Conservation (phyloP, 2,797 vertebrate genomes). For the Periophthalmus magnuspinnatus region DNA sequence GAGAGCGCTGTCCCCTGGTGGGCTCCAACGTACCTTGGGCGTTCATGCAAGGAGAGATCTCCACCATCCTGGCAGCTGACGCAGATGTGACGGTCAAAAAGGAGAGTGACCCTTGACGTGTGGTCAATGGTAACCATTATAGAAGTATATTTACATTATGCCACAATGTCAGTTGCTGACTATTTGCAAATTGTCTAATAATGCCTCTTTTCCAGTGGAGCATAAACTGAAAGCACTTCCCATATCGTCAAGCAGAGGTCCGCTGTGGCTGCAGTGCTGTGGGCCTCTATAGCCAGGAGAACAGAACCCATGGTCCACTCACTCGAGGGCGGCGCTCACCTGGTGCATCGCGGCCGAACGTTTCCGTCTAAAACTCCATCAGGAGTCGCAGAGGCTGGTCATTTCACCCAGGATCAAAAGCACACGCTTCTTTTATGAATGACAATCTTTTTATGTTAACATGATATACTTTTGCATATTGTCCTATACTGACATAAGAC, state of each 20-base stretch:
- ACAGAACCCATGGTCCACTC: slow-evolving; percentile 37
- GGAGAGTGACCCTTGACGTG: slow-evolving; percentile 84
- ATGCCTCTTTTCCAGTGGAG: slow-evolving; percentile 52
- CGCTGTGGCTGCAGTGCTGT: slow-evolving; percentile 55
- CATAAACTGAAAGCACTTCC: slow-evolving; percentile 76
- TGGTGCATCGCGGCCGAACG: slow-evolving; percentile 17
- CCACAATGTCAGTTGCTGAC: neutral
- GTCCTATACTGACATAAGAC: slow-evolving; percentile 37
- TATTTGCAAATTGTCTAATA: neutral
- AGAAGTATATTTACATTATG: neutral
- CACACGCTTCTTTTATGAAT: slow-evolving; percentile 60
- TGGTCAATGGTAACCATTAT: slow-evolving; percentile 50
- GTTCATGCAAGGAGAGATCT: slow-evolving; percentile 92
- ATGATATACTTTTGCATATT: slow-evolving; percentile 40
- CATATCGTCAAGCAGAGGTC: slow-evolving; percentile 62
- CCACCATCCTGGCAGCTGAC: slow-evolving; percentile 88
- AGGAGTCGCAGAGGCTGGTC: slow-evolving; percentile 30
- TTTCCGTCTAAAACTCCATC: slow-evolving; percentile 22
- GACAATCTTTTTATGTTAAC: slow-evolving; percentile 65
- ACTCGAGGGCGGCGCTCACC: slow-evolving; percentile 32
- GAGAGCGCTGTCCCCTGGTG: slow-evolving; percentile 87
- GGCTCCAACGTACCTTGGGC: slow-evolving; percentile 90
- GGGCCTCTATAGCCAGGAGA: slow-evolving; percentile 58
- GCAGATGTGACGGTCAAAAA: slow-evolving; percentile 90
- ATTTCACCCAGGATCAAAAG: slow-evolving; percentile 62